Evolutionary conservation across 23 tunicate species (phyloP), one percentile per base, ranked within the genome.

Genomic region (Trididemnum clinides): DNA sequence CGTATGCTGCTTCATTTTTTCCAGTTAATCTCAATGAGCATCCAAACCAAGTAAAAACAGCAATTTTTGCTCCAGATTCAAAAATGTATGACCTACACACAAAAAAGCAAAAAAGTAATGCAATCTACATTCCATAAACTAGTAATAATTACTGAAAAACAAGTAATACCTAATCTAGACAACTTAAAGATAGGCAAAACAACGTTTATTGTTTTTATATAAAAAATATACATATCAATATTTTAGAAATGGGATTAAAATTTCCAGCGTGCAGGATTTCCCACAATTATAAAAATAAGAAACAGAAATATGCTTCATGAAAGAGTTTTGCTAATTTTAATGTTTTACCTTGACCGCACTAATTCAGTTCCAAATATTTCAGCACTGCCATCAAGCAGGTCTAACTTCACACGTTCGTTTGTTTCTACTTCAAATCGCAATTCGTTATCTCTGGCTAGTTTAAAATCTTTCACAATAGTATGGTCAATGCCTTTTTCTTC

Each of bases 341-440:
- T 66, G 4, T 20, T 23, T 34, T 32, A 86, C 90, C 87, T 34
- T 65, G 88, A 81, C 15, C 88, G 70, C 4, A 94, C 91, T 19
- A 94, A 77, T 57, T 94, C 98, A 12, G 98, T 94, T 1, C 98
- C 98, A 94, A 94, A 94, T 0, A 94, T 26, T 76, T 94, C 98
- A 4, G 98, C 98, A 74, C 78, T 89, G 2, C 98, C 98, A 64
- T 94, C 98, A 6, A 94, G 19, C 31, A 94, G 72, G 50, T 89
- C 98, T 2, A 94, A 71, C 32, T 89, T 94, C 0, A 92, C 97
- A n/a, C 92, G 57, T 35, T 79, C 92, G 44, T 79, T 80, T 50
- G 90, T 36, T 85, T 94, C 98, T 0, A 94, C 98, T 76, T 94
- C 98, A 82, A 94, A 94, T 2, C 98, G 82, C 29, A 94, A 89